Conservation (phyloP, 2,113 vertebrate species). For the Vidua chalybeata region DNA sequence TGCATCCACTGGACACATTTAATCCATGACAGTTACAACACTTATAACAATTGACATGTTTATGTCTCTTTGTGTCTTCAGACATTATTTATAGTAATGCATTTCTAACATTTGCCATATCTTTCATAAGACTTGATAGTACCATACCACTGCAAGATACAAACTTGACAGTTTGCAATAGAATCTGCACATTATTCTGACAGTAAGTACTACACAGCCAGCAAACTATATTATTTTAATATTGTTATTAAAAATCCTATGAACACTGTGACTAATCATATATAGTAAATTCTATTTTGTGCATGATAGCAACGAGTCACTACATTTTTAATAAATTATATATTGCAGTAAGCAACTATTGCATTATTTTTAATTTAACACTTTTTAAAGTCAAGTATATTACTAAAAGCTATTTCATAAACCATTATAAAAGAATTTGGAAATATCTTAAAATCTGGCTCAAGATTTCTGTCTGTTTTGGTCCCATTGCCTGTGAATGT, state of each 20-base stretch:
- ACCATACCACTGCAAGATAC: slow-evolving; percentile 44
- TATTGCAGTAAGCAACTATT: neutral
- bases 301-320: neutral
- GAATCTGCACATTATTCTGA: slow-evolving; percentile 56
- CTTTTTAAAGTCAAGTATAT: neutral
- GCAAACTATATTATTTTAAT: slow-evolving; percentile 16
- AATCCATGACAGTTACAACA: neutral
- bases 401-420: slow-evolving; percentile 20
- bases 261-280: neutral
- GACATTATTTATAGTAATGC: slow-evolving; percentile 47
- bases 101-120: slow-evolving; percentile 60
- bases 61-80: neutral
- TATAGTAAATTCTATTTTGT: neutral
- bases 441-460: neutral
- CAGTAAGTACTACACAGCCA: slow-evolving; percentile 34
- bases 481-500: neutral
- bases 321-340: neutral
- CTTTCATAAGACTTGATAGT: slow-evolving; percentile 48
- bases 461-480: neutral
- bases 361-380: neutral
- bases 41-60: neutral
- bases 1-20: neutral
- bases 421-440: neutral
- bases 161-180: slow-evolving; percentile 65
- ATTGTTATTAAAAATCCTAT: slow-evolving; percentile 31